Conservation (phyloP, 2,888 invertebrate genomes). For the Zelleria hepariella region DNA sequence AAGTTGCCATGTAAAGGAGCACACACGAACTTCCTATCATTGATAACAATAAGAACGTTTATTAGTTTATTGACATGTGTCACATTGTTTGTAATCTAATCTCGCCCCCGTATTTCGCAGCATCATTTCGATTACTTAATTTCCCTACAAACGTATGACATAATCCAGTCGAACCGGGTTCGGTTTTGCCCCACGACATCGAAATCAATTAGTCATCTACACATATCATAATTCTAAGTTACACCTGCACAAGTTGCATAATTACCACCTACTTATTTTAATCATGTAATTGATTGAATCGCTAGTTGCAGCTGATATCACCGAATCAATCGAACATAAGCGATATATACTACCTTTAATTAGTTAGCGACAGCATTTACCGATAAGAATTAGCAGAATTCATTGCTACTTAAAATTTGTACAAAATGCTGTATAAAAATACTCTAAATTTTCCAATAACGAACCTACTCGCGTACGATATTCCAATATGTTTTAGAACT, state of each 20-base stretch:
- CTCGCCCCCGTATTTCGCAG: slow-evolving; percentile 19
- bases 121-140: slow-evolving; percentile 29
- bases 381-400: background rate
- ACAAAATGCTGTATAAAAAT: no score
- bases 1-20: no score
- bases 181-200: slow-evolving; percentile 19
- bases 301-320: background rate
- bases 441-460: no score
- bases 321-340: background rate
- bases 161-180: slow-evolving; percentile 27
- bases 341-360: background rate
- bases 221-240: background rate
- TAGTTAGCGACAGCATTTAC: background rate
- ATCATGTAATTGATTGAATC: background rate
- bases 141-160: slow-evolving; percentile 28
- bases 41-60: no score
- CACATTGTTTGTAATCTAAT: slow-evolving; percentile 14
- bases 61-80: background rate
- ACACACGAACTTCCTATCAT: background rate
- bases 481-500: no score
- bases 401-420: no score
- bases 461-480: no score
- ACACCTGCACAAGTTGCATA: background rate
- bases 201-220: slow-evolving; percentile 17
- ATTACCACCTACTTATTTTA: background rate